These are phyloP conservation scores for Onychomys torridus DNA, from an alignment of 2,797 vertebrate genomes.

Conservation along the genomic window DNA sequence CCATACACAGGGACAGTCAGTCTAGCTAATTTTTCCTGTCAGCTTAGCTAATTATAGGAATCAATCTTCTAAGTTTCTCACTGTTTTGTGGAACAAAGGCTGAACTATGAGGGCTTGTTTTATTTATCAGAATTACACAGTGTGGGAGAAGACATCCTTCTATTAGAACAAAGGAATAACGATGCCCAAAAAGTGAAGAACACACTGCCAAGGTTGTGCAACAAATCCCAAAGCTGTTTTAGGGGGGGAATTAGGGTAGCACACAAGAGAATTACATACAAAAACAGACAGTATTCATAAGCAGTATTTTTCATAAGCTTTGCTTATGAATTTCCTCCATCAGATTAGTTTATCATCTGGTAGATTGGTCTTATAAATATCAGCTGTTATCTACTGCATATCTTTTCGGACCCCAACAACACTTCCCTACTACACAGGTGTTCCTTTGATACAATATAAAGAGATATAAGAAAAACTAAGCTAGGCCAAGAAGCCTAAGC, in stretches of 20 bases:
- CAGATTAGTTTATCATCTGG: not conserved
- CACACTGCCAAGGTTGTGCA: not conserved
- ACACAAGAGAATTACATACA: too few relatives aligned
- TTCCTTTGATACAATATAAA: not conserved
- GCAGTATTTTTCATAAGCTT: too few relatives aligned
- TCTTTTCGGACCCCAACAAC: too few relatives aligned
- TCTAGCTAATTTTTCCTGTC: not conserved
- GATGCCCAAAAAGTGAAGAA: not conserved
- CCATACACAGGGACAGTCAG: not conserved
- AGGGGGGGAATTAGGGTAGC: too few relatives aligned
- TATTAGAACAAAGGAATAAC: too few relatives aligned
- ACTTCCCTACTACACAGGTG: not conserved
- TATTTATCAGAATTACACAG: too few relatives aligned
- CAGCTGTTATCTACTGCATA: too few relatives aligned
- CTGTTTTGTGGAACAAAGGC: not conserved
- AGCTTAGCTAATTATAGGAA: not conserved
- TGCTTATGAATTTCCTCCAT: not conserved
- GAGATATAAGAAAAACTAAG: not conserved
- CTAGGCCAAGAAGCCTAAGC: not conserved
- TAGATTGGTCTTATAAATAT: too few relatives aligned
- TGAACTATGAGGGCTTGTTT: not conserved
- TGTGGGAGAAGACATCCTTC: too few relatives aligned
- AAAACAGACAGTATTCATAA: too few relatives aligned
- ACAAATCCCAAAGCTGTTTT: not conserved
- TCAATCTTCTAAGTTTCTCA: not conserved